phyloP scores from a whole-genome alignment of 2,797 vertebrate species.

The Cirrhinus mrigala region DNA sequence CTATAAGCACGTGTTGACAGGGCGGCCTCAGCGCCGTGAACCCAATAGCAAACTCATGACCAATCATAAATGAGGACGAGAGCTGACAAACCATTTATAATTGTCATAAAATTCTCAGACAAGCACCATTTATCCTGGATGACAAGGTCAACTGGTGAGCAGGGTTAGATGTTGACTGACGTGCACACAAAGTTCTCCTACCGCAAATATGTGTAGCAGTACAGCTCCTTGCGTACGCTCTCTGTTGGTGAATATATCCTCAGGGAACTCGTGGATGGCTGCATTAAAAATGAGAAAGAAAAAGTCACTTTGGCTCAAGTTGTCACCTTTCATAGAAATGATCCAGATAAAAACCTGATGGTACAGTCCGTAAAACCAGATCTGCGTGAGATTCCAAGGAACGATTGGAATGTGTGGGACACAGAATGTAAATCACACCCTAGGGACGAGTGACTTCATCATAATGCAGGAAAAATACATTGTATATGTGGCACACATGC shows the following conservation, averaged over 20 bases:
- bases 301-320: conserved; percentile 3
- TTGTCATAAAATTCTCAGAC: conserved; percentile 52
- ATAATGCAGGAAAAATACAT: conserved; percentile 7
- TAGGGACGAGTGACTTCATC: neutral
- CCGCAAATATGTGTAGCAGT: conserved; percentile 84
- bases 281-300: conserved; percentile 65
- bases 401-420: neutral
- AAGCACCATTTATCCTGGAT: conserved; percentile 42
- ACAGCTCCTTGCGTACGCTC: conserved; percentile 83
- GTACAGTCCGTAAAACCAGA: neutral
- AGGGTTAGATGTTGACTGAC: conserved; percentile 42
- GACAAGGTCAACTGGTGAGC: conserved; percentile 31
- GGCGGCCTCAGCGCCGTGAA: neutral
- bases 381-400: conserved; percentile 2
- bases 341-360: neutral
- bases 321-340: conserved; percentile 22
- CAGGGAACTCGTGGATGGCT: conserved; percentile 88
- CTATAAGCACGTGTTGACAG: conserved; percentile 8
- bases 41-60: conserved; percentile 15
- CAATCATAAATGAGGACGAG: conserved; percentile 31
- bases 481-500: neutral
- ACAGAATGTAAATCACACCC: conserved; percentile 14
- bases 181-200: conserved; percentile 71
- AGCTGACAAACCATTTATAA: conserved; percentile 52
- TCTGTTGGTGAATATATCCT: conserved; percentile 84